Percentiles rank a stretch among this genome's conserved stretches.
These are phyloP conservation scores for Epizoanthus stellaris DNA, from an alignment of 92 coral and sea anemone genomes.

Conservation along the genomic window DNA sequence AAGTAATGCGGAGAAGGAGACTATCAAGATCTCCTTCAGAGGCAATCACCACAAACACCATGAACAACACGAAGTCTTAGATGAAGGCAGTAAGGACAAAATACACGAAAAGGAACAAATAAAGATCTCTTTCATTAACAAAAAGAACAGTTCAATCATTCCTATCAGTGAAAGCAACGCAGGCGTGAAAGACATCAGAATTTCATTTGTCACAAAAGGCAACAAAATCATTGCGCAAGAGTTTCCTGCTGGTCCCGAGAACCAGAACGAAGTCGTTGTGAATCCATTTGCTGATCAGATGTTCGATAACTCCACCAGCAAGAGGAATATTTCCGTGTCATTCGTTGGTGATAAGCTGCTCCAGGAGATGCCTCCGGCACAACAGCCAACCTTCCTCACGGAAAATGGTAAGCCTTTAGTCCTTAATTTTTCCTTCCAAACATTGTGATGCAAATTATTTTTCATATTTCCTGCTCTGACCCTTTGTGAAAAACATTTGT, in stretches of 20 bases:
- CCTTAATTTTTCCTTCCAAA: neutral
- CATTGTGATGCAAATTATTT: neutral
- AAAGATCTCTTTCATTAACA: conserved; percentile 75
- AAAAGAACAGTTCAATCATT: conserved; percentile 47
- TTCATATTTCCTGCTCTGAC: neutral
- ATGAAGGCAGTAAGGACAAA: conserved; percentile 14
- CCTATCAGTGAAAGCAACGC: conserved; percentile 46
- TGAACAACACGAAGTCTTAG: conserved; percentile 58
- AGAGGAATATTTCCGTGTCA: conserved; percentile 49
- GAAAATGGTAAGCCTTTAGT: neutral
- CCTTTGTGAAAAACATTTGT: neutral
- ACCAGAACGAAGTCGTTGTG: conserved; percentile 49
- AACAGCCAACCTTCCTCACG: conserved; percentile 34
- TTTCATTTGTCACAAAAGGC: conserved; percentile 58
- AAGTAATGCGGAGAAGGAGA: conserved; percentile 59
- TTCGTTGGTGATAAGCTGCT: conserved; percentile 48
- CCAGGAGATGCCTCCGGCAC: conserved; percentile 22
- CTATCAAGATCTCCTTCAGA: conserved; percentile 75
- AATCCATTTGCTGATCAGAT: conserved; percentile 23
- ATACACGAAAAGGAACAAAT: conserved; percentile 66
- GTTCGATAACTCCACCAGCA: neutral
- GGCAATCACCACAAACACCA: conserved; percentile 62
- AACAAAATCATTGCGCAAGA: conserved; percentile 48
- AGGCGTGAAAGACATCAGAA: conserved; percentile 43
- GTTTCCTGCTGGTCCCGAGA: conserved; percentile 17